Percentiles rank a stretch among this genome's conserved stretches.
phyloP scores from a whole-genome alignment of 1,140 invertebrate genomes.

The Apis laboriosa region DNA sequence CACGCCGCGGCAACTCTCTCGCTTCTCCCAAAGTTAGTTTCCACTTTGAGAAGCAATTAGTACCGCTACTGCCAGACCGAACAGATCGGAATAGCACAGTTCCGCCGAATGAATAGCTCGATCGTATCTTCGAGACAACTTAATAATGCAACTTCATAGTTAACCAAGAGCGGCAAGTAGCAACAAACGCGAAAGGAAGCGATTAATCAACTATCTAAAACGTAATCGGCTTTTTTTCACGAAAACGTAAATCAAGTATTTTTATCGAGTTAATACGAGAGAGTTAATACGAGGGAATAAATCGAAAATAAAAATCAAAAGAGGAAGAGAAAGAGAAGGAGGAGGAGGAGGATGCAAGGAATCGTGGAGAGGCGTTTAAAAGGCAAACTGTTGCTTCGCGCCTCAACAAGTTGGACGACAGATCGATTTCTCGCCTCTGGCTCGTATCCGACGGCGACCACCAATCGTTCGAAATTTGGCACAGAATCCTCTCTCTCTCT shows the following conservation, averaged over 20 bases:
- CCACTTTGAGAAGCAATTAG: conserved; percentile 64
- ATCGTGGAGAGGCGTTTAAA: conserved; percentile 60
- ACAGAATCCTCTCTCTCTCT: too few relatives aligned
- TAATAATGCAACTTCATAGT: conserved; percentile 48
- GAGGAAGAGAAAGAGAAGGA: neutral
- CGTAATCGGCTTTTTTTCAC: neutral
- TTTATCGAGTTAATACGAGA: neutral
- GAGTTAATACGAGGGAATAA: neutral
- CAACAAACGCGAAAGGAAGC: neutral
- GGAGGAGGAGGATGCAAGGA: neutral
- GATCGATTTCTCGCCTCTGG: neutral
- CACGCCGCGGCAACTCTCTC: neutral
- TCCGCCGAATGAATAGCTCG: conserved; percentile 71
- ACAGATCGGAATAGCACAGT: conserved; percentile 56
- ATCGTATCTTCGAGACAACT: conserved; percentile 71
- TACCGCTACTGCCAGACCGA: conserved; percentile 44
- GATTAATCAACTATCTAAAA: neutral
- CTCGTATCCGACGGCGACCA: neutral
- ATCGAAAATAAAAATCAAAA: neutral
- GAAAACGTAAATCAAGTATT: neutral
- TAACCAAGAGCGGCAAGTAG: neutral
- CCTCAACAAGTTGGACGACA: conserved; percentile 77
- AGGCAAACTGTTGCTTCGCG: conserved; percentile 80
- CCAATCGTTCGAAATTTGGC: neutral
- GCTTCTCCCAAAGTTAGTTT: conserved; percentile 21